phyloP scores from a whole-genome alignment of 2,797 vertebrate species.

The Schizopygopsis pylzovi region DNA sequence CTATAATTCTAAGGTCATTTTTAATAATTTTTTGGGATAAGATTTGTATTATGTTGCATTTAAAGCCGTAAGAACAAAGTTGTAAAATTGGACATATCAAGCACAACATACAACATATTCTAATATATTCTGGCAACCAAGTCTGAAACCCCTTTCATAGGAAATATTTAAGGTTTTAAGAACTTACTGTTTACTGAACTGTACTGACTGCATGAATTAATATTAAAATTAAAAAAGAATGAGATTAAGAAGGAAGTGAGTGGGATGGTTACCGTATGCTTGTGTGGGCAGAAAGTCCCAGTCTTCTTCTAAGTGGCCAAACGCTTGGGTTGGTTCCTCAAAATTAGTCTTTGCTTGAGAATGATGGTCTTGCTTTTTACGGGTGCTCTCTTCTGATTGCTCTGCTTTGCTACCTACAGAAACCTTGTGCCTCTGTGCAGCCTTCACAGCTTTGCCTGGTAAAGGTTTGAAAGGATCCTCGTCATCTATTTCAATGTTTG shows the following conservation, averaged over 20 bases:
- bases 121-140: background rate
- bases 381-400: slow-evolving; percentile 54
- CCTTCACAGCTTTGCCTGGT: slow-evolving; percentile 12
- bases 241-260: background rate
- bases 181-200: background rate
- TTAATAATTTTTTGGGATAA: background rate
- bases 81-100: background rate
- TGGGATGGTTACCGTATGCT: slow-evolving; percentile 52
- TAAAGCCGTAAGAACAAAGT: background rate
- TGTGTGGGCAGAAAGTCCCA: slow-evolving; percentile 66
- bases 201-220: background rate
- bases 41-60: background rate
- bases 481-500: slow-evolving; percentile 41
- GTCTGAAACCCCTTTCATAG: background rate
- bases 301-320: slow-evolving; percentile 57
- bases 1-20: background rate
- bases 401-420: background rate
- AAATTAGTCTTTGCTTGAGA: slow-evolving; percentile 58
- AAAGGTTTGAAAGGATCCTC: slow-evolving; percentile 51
- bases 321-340: slow-evolving; percentile 68
- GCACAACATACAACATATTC: too few relatives aligned
- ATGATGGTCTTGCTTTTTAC: slow-evolving; percentile 60
- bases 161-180: background rate
- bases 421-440: background rate
- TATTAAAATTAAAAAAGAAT: background rate